Evolutionary conservation across 2,797 vertebrate species (phyloP), one percentile per base, ranked within the genome.

Genomic region (Lagorchestes hirsutus): DNA sequence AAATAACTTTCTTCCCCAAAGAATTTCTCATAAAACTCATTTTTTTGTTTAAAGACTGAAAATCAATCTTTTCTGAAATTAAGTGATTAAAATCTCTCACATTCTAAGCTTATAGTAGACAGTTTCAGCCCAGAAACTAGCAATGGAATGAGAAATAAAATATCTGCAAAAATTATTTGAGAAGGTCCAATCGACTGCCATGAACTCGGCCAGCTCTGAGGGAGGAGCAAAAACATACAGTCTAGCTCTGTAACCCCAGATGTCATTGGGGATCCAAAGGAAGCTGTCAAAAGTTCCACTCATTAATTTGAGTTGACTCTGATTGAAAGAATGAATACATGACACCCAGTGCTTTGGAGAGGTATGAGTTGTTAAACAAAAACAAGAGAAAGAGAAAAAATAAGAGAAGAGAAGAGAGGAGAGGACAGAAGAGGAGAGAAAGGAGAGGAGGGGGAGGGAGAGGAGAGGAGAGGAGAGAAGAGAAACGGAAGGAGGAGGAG

Each of bases 111-210:
- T 91, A 18, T 93, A 95, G 40, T 55, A 74, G 40, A 46, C 40
- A 11, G 27, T 87, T n/a, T 92, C 95, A 95, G 55, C 10, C 40
- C 93, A 96, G 96, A 92, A 97, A 94, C 31, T 94, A n/a, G 74
- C 93, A 94, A 1, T 52, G 0, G 29, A 94, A 62, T 82, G 52
- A 93, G 59, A 96, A 96, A 93, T 94, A 82, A 91, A 95, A 95
- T 94, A 91, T 34, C 40, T 34, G 96, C 34, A 27, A 56, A 82
- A 74, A 94, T 94, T 62, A 52, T 94, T 90, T 91, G n/a, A 82
- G 34, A 95, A 8, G 16, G 91, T 58, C 34, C 91, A 54, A 57
- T 92, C 50, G 34, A 2, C 93, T 57, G 96, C 34, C 24, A 6
- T 94, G 74, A 96, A 92, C 90, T 94, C 52, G n/a, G 55, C 95